A percentile compares a stretch with the other conserved stretches of the same genome.
phyloP scores from a whole-genome alignment of 2,797 vertebrate genomes.

The Varecia variegata region DNA sequence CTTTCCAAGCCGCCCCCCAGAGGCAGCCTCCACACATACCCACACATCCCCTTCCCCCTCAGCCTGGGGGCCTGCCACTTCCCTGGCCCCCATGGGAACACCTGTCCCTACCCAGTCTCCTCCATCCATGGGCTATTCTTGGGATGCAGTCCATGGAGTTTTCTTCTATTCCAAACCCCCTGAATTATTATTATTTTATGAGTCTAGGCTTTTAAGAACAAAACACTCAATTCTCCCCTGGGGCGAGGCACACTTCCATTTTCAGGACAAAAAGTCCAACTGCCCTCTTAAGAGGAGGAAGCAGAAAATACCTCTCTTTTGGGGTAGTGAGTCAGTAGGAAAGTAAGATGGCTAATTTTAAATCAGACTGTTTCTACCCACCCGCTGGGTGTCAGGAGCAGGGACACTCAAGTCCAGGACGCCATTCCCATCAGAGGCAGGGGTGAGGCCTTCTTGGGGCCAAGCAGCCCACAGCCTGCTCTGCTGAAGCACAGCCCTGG shows the following conservation, averaged over 20 bases:
- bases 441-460: accelerated
- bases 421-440: not conserved
- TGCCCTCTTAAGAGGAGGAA: not conserved
- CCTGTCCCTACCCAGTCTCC: not conserved
- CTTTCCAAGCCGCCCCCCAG: not conserved
- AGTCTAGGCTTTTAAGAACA: constrained; percentile 31
- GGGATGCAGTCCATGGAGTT: not conserved
- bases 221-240: not conserved
- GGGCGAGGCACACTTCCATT: not conserved
- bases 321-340: not conserved
- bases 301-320: not conserved
- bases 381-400: not conserved
- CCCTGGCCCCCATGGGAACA: not conserved
- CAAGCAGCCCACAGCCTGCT: not conserved
- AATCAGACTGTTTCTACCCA: not conserved
- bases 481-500: not conserved
- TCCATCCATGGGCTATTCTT: not conserved
- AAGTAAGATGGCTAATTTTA: not conserved
- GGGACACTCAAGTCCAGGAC: not conserved
- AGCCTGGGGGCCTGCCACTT: not conserved
- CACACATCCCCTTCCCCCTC: not conserved
- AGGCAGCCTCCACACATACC: not conserved
- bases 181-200: constrained; percentile 30
- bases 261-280: constrained; percentile 10
- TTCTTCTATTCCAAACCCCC: not conserved